These are phyloP conservation scores for Scaptomyza caliginosa DNA, from an alignment of 2,888 invertebrate species.

Conservation along the genomic window DNA sequence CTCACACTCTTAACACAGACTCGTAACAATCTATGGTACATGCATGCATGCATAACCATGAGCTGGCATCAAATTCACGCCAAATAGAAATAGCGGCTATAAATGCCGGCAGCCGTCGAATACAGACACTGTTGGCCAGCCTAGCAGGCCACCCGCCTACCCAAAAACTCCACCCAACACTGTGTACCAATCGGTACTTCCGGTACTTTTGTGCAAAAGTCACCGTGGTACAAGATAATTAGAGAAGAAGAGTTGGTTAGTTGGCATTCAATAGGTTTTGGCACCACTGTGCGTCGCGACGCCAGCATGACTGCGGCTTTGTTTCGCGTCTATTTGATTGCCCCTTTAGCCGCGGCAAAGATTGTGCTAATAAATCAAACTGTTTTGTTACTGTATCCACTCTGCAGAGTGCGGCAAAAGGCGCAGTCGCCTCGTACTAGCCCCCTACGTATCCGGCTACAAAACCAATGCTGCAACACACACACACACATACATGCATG, in stretches of 20 bases:
- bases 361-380: constrained; percentile 64
- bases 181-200: not conserved
- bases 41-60: constrained; percentile 30
- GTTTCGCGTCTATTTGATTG: constrained; percentile 58
- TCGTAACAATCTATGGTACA: not conserved
- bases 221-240: not conserved
- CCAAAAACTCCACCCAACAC: not conserved
- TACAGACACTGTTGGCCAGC: constrained; percentile 31
- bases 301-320: constrained; percentile 55
- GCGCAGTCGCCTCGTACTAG: not conserved
- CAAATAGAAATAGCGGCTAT: constrained; percentile 51
- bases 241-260: too few relatives aligned
- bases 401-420: constrained; percentile 34
- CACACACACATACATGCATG: constrained; percentile 5
- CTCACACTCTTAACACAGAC: constrained; percentile 4
- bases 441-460: not conserved
- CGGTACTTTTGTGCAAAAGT: not conserved
- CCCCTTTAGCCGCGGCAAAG: constrained; percentile 52
- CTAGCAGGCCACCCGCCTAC: constrained; percentile 1
- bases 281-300: constrained; percentile 49
- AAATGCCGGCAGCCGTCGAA: constrained; percentile 55
- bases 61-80: constrained; percentile 50
- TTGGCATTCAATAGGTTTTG: too few relatives aligned
- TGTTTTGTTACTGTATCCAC: constrained; percentile 61
- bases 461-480: constrained; percentile 5